phyloP scores from a whole-genome alignment of 1,140 invertebrate genomes.

The Drosophila busckii region DNA sequence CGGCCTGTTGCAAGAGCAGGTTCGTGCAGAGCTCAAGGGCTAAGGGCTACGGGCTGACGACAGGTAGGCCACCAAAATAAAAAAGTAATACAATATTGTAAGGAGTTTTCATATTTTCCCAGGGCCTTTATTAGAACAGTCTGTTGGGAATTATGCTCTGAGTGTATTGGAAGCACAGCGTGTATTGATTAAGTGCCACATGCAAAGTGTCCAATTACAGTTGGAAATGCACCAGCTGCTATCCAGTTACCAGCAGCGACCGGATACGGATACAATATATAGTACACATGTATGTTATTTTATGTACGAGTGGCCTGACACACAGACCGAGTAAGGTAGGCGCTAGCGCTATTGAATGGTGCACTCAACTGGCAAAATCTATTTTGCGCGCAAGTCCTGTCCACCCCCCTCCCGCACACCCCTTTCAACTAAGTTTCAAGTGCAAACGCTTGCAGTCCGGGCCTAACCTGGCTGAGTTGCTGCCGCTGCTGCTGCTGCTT shows the following conservation, averaged over 20 bases:
- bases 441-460: slow-evolving; percentile 34
- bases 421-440: slow-evolving; percentile 1
- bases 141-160: slow-evolving; percentile 63
- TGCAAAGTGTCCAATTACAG: slow-evolving; percentile 66
- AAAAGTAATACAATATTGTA: slow-evolving; percentile 46
- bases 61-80: slow-evolving; percentile 29
- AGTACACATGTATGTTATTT: no score
- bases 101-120: slow-evolving; percentile 38
- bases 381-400: not conserved
- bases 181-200: slow-evolving; percentile 54
- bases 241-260: slow-evolving; percentile 22
- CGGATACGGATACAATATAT: slow-evolving; percentile 49
- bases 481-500: slow-evolving; percentile 19
- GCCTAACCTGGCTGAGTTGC: no score
- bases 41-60: no score
- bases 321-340: not conserved
- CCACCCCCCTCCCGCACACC: not conserved
- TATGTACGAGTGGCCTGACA: no score
- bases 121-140: slow-evolving; percentile 57
- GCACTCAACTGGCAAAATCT: slow-evolving; percentile 1
- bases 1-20: slow-evolving; percentile 32
- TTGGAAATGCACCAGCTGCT: slow-evolving; percentile 58
- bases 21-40: slow-evolving; percentile 28
- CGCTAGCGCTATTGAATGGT: not conserved
- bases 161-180: slow-evolving; percentile 17